These are phyloP conservation scores for Spisula solida DNA, from an alignment of 2,888 invertebrate genomes.

Conservation along the genomic window DNA sequence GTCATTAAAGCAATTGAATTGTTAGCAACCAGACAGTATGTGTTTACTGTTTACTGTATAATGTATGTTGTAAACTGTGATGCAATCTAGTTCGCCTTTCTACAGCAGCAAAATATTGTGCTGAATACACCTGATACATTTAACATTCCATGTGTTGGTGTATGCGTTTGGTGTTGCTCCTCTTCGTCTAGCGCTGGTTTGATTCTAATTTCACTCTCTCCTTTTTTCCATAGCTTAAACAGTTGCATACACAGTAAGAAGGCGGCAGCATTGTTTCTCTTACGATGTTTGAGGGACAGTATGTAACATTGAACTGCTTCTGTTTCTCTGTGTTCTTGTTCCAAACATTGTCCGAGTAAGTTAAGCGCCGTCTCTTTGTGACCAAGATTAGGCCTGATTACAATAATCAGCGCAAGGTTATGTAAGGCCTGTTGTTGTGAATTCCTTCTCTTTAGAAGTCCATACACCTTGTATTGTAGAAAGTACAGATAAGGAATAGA, in stretches of 20 bases:
- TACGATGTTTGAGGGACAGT: background rate
- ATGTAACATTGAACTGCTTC: background rate
- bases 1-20: too few relatives aligned
- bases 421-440: background rate
- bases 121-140: too few relatives aligned
- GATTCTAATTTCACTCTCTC: too few relatives aligned
- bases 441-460: background rate
- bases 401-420: background rate
- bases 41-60: too few relatives aligned
- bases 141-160: too few relatives aligned
- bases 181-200: too few relatives aligned
- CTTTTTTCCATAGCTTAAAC: background rate
- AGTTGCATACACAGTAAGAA: background rate
- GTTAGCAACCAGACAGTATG: too few relatives aligned
- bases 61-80: too few relatives aligned
- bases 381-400: background rate
- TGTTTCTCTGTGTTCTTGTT: conserved; percentile 6
- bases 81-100: too few relatives aligned
- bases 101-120: too few relatives aligned
- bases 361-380: conserved; percentile 12
- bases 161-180: too few relatives aligned
- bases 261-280: background rate
- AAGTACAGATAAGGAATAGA: background rate
- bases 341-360: conserved; percentile 29
- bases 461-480: background rate